Conservation (phyloP, 2,888 invertebrate genomes). For the Pyrocoelia pectoralis region DNA sequence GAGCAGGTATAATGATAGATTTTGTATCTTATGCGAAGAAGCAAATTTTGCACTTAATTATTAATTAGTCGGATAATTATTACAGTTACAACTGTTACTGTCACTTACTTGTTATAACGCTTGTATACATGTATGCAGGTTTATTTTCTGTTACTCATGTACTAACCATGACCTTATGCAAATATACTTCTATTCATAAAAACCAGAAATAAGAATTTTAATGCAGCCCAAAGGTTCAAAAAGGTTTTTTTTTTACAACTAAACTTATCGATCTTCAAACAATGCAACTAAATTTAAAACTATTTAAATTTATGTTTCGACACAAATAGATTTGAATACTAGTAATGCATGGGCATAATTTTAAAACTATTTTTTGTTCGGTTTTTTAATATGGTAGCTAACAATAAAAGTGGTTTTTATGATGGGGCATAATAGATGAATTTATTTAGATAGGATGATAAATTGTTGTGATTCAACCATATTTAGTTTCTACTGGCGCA, state of each 20-base stretch:
- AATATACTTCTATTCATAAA: constrained; percentile 35
- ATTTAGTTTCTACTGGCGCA: no score
- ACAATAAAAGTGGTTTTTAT: neutral
- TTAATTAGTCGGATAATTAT: no score
- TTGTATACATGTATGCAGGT: constrained; percentile 17
- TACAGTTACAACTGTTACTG: constrained; percentile 5
- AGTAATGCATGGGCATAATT: constrained; percentile 3
- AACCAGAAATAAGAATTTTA: constrained; percentile 37
- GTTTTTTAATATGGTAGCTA: neutral
- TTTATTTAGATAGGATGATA: no score
- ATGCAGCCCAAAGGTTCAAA: constrained; percentile 25
- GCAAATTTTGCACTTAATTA: no score
- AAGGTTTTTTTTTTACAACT: constrained; percentile 12
- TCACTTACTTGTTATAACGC: constrained; percentile 15
- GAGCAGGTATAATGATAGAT: no score
- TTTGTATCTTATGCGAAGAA: no score
- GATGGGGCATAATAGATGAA: no score
- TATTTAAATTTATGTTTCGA: constrained; percentile 13
- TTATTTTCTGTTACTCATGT: constrained; percentile 22
- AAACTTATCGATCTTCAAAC: constrained; percentile 25
- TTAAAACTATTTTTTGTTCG: neutral
- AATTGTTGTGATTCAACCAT: neutral
- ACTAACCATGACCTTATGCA: constrained; percentile 39
- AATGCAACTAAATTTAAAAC: constrained; percentile 22
- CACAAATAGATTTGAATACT: constrained; percentile 11